Evolutionary conservation across 2,113 vertebrate genomes (phyloP).

Genomic region (Bufo gargarizans): DNA sequence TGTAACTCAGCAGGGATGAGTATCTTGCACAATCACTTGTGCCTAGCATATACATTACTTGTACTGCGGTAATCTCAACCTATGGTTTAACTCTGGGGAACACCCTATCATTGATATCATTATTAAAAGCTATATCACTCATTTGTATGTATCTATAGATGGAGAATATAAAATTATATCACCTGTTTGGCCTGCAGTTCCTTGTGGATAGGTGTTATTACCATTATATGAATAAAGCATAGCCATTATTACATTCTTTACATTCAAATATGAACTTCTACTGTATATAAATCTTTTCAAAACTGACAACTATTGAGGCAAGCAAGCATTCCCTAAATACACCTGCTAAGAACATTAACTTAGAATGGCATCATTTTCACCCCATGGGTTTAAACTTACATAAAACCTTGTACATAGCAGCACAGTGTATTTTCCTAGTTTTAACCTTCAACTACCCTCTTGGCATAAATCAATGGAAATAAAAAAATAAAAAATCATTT

Average conservation of each 20-base stretch:
- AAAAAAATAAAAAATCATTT: conserved; percentile 63
- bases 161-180: neutral
- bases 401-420: neutral
- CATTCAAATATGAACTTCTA: neutral
- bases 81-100: too few species aligned
- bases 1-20: too few species aligned
- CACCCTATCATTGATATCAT: too few species aligned
- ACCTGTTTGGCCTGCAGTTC: neutral
- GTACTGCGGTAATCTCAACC: too few species aligned
- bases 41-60: too few species aligned
- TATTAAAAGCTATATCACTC: too few species aligned
- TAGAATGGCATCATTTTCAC: neutral
- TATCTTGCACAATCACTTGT: too few species aligned
- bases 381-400: neutral
- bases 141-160: neutral
- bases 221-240: neutral
- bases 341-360: neutral
- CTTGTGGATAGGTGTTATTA: too few species aligned
- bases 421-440: conserved; percentile 4
- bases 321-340: neutral
- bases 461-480: conserved; percentile 61
- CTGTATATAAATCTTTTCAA: neutral
- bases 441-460: conserved; percentile 60
- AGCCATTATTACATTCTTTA: neutral
- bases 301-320: neutral